Evolutionary conservation across 2,797 vertebrate species (phyloP).

Genomic region (Avahi laniger): DNA sequence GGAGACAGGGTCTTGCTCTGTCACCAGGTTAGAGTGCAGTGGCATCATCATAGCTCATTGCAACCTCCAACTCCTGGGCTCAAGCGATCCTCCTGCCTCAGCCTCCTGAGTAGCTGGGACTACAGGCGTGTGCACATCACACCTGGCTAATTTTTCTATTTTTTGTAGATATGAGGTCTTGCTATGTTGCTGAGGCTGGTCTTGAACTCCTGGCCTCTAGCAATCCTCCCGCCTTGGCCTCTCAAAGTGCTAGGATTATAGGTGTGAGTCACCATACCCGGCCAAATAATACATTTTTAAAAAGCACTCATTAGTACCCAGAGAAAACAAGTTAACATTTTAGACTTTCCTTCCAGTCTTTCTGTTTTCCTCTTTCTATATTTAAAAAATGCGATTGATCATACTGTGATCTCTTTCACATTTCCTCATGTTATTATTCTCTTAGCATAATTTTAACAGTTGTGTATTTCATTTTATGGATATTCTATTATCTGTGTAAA

Average conservation of each 20-base stretch:
- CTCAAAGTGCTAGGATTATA: background rate
- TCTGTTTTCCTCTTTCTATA: background rate
- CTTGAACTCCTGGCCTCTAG: background rate
- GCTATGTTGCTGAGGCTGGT: background rate
- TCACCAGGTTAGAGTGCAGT: background rate
- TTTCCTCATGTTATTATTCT: background rate
- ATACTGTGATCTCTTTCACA: background rate
- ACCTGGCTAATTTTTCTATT: background rate
- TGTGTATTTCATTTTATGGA: background rate
- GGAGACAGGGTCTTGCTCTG: background rate
- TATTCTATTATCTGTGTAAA: background rate
- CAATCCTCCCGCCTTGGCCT: background rate
- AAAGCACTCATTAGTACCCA: background rate
- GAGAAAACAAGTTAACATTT: constrained; percentile 15
- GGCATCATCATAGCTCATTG: background rate
- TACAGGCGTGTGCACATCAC: no score
- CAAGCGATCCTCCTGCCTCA: background rate
- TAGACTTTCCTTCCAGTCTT: constrained; percentile 23
- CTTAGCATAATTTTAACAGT: constrained; percentile 17
- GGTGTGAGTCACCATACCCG: background rate
- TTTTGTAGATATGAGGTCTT: background rate
- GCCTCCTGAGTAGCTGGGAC: background rate
- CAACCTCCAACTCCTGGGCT: background rate
- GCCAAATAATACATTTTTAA: background rate
- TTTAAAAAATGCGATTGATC: background rate